These are phyloP conservation scores for Promerops cafer DNA, from an alignment of 2,113 vertebrate genomes.

Conservation along the genomic window DNA sequence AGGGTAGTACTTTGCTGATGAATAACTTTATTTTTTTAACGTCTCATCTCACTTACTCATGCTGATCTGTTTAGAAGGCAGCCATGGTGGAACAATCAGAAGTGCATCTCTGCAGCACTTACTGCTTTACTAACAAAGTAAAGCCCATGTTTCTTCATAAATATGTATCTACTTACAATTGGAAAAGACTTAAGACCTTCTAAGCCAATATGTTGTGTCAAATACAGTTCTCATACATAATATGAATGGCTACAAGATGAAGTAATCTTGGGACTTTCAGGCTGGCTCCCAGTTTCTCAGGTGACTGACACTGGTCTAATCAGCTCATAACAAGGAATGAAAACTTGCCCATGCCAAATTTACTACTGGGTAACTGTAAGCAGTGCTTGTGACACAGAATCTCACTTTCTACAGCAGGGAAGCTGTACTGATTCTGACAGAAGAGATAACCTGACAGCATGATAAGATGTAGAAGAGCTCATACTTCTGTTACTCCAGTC, in stretches of 20 bases:
- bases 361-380: neutral
- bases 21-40: neutral
- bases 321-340: neutral
- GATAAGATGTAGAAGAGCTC: neutral
- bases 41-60: neutral
- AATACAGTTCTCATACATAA: neutral
- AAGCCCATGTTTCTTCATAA: neutral
- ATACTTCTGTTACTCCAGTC: slow-evolving; percentile 79
- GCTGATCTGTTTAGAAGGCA: neutral
- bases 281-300: neutral
- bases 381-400: neutral
- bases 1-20: neutral
- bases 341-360: neutral
- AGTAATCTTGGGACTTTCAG: neutral
- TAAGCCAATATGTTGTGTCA: neutral
- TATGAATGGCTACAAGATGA: neutral
- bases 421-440: neutral
- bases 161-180: neutral
- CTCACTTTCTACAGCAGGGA: neutral
- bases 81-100: neutral
- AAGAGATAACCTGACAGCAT: neutral
- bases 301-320: neutral
- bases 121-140: neutral
- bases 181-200: neutral
- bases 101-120: neutral